Evolutionary conservation across 1,140 invertebrate genomes (phyloP), one percentile per base, ranked within the genome.

Genomic region (Drosophila littoralis): DNA sequence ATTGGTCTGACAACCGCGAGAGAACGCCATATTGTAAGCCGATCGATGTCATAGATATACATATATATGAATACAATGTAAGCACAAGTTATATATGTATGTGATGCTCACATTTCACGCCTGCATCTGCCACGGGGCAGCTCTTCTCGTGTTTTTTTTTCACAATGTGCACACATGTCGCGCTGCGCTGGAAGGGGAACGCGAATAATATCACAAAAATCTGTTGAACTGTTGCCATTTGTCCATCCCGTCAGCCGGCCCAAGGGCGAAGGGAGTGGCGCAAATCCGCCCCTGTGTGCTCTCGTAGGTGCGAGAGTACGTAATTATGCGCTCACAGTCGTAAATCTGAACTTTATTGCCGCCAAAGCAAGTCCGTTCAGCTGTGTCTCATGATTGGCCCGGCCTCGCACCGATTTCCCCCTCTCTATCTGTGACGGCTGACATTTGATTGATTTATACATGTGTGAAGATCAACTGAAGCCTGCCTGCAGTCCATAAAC

Each of bases 301-400:
- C 36, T 28, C 13, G 40, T 51, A 80, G 74, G 80, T 88, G 80
- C 66, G 66, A 68, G 66, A 67, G 64, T 81, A 67, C 74, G 77
- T 84, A 89, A 88, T 88, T 89, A 89, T 84, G 83, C 73, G 80
- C 80, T 80, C 51, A 69, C 76, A 79, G 77, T 88, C 84, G 77
- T 88, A 89, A 88, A 88, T 89, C 79, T 80, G 33, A 83, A 84
- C 80, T 89, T 89, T 89, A 86, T 82, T 75, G 52, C 69, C 64
- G 57, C 73, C 69, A 59, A 55, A 58, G 73, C 43, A 40, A 55
- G 33, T 55, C 35, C 54, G 28, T 35, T 36, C 52, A 32, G 72
- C 52, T 69, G 68, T 63, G 59, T 63, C 60, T 68, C 68, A 74
- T 75, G 64, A 72, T 68, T 75, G 50, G 54, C 46, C 64, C 46